These are phyloP conservation scores for Rhabdomys pumilio DNA, from an alignment of 2,797 vertebrate species.

Conservation along the genomic window DNA sequence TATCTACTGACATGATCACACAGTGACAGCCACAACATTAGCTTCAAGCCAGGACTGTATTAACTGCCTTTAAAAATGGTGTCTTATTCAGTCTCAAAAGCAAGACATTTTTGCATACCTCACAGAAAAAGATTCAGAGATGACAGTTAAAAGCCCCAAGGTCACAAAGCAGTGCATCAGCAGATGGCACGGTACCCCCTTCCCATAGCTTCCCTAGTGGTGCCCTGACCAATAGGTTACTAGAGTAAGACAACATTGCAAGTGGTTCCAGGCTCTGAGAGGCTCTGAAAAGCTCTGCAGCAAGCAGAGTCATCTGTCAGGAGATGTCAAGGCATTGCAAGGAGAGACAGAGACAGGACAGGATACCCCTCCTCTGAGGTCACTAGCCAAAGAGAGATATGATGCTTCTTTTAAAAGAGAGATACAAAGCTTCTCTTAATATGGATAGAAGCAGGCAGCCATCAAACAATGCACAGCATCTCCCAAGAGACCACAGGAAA, in stretches of 20 bases:
- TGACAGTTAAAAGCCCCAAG: background rate
- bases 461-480: fast-evolving
- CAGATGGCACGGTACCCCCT: background rate
- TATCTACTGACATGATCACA: background rate
- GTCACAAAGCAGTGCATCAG: background rate
- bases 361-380: background rate
- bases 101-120: background rate
- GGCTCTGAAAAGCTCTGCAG: background rate
- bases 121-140: background rate
- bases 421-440: background rate
- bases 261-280: background rate
- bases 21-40: background rate
- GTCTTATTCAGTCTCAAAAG: background rate
- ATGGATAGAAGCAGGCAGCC: fast-evolving
- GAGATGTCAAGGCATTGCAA: fast-evolving
- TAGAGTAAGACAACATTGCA: fast-evolving
- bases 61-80: background rate
- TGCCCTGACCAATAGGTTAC: background rate
- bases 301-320: background rate
- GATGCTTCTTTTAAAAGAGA: background rate
- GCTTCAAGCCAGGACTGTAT: background rate
- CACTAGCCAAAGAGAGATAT: background rate
- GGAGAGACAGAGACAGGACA: fast-evolving
- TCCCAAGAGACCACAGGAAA: background rate
- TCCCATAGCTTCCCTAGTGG: background rate